Conservation (phyloP, 2,888 invertebrate genomes). For the Orthosia gracilis region DNA sequence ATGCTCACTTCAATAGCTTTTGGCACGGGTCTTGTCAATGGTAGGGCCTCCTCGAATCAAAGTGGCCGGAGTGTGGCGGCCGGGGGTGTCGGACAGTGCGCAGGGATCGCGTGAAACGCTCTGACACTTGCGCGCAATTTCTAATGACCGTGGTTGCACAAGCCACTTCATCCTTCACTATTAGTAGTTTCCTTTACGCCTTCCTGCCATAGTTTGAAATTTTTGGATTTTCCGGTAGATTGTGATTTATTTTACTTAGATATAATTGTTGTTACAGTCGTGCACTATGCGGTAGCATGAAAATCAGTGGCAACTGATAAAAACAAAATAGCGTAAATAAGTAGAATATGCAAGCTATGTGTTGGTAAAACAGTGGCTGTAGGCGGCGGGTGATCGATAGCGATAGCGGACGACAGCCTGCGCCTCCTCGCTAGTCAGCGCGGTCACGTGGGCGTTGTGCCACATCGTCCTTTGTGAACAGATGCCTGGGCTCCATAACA, state of each 20-base stretch:
- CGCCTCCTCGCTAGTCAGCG: too few species aligned
- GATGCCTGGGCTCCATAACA: too few species aligned
- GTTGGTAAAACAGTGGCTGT: not conserved
- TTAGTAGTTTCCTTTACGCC: slow-evolving; percentile 40
- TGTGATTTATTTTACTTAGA: slow-evolving; percentile 4
- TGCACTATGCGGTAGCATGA: not conserved
- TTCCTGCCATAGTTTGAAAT: slow-evolving; percentile 7
- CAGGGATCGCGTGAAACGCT: slow-evolving; percentile 13
- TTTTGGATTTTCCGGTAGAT: slow-evolving; percentile 23
- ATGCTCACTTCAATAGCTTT: slow-evolving; percentile 4
- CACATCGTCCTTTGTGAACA: not conserved
- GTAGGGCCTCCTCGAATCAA: not conserved
- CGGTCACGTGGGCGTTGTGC: not conserved
- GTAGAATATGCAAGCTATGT: not conserved
- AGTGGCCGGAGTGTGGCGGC: not conserved
- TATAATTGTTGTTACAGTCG: not conserved
- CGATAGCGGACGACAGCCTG: not conserved
- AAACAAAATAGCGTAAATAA: too few species aligned
- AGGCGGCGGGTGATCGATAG: not conserved
- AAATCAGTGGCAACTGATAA: not conserved
- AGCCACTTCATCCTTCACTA: slow-evolving; percentile 33
- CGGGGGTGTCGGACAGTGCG: not conserved
- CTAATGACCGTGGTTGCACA: slow-evolving; percentile 27
- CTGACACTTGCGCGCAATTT: slow-evolving; percentile 24
- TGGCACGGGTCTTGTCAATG: not conserved